A percentile compares a stretch with the other conserved stretches of the same genome.
phyloP scores from a whole-genome alignment of 2,888 invertebrate genomes.

The Tipula unca region DNA sequence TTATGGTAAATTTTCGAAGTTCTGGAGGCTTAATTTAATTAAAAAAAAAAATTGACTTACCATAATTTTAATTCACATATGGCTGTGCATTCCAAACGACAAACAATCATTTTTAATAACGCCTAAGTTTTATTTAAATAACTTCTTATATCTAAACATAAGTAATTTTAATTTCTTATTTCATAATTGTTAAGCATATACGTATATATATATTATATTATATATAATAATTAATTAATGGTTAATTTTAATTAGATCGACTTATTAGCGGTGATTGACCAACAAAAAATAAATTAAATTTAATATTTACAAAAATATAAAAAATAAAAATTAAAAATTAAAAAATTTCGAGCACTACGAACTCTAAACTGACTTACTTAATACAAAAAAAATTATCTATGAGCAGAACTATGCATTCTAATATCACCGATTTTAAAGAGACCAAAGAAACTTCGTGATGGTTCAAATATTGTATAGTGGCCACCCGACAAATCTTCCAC shows the following conservation, averaged over 20 bases:
- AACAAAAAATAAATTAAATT: slow-evolving; percentile 14
- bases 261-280: not conserved
- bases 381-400: not conserved
- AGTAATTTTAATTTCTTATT: not conserved
- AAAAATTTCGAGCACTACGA: no score
- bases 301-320: slow-evolving; percentile 8
- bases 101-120: no score
- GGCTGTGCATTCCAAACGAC: no score
- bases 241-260: slow-evolving; percentile 4
- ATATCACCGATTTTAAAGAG: slow-evolving; percentile 61
- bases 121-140: not conserved
- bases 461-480: slow-evolving; percentile 59
- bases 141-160: not conserved
- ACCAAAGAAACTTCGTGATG: slow-evolving; percentile 75
- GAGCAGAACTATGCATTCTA: slow-evolving; percentile 25
- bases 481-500: slow-evolving; percentile 61
- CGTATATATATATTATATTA: not conserved
- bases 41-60: no score
- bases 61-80: no score
- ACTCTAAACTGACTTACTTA: not conserved
- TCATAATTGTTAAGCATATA: not conserved
- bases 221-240: not conserved
- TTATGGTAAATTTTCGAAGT: no score
- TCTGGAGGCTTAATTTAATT: no score
- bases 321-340: not conserved